phyloP scores from a whole-genome alignment of 2,888 invertebrate genomes.

The Luffia ferchaultella region DNA sequence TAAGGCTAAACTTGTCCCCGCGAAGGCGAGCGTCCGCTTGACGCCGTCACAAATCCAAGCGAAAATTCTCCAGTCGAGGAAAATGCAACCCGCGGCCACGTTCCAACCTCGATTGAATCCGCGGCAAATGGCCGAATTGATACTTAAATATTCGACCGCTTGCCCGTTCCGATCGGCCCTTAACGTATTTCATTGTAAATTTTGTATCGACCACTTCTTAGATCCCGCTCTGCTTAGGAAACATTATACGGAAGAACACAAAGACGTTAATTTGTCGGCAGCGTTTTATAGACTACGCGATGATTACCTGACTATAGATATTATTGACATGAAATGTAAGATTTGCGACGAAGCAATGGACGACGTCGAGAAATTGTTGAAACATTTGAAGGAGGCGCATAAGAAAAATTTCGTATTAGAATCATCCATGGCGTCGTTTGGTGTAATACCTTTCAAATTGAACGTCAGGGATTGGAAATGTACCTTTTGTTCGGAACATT shows the following conservation, averaged over 20 bases:
- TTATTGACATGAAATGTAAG: constrained; percentile 53
- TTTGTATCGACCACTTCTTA: constrained; percentile 47
- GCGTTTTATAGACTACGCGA: constrained; percentile 56
- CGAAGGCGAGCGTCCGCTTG: background rate
- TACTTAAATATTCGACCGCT: constrained; percentile 49
- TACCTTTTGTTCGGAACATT: constrained; percentile 47
- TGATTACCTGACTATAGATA: constrained; percentile 49
- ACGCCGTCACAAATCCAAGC: background rate
- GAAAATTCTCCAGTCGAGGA: background rate
- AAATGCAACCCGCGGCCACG: background rate
- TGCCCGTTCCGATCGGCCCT: constrained; percentile 55
- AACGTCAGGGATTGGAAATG: constrained; percentile 51
- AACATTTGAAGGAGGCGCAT: constrained; percentile 48
- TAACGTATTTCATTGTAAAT: constrained; percentile 51
- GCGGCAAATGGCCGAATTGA: constrained; percentile 48
- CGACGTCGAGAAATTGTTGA: constrained; percentile 36
- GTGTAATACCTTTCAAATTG: constrained; percentile 49
- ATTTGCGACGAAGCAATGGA: constrained; percentile 42
- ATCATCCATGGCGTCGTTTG: constrained; percentile 49
- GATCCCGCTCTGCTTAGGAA: constrained; percentile 41
- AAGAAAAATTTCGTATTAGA: constrained; percentile 51
- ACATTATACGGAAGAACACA: constrained; percentile 40
- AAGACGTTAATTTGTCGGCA: constrained; percentile 43
- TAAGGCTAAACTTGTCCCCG: background rate
- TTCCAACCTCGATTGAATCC: constrained; percentile 23